Percentiles rank a stretch among this genome's conserved stretches.
Evolutionary conservation across 92 coral and sea anemone genomes (phyloP).

Genomic region (Palythoa caribaeorum): DNA sequence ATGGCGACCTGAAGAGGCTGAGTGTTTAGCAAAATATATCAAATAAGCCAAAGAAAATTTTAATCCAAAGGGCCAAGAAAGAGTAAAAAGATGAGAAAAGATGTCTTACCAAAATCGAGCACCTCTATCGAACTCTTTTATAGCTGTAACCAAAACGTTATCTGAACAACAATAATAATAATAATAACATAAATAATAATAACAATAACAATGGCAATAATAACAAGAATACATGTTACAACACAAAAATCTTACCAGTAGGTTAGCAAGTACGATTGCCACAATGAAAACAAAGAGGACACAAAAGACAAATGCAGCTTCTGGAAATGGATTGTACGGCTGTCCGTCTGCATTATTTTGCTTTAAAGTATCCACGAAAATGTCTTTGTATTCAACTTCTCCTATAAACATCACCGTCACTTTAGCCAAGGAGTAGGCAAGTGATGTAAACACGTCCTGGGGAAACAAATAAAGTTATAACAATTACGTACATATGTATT

Average conservation of each 20-base stretch:
- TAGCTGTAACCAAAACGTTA: no score
- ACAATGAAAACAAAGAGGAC: constrained; percentile 68
- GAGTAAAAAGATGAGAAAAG: no score
- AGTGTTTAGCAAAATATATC: no score
- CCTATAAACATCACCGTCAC: constrained; percentile 88
- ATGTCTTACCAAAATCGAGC: no score
- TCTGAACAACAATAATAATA: no score
- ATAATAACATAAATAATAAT: no score
- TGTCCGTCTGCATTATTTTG: background rate
- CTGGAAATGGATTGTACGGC: constrained; percentile 76
- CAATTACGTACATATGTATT: no score
- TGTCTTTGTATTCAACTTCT: constrained; percentile 70
- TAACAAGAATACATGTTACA: background rate
- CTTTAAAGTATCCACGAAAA: constrained; percentile 63
- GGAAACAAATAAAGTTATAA: background rate
- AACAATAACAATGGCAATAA: no score
- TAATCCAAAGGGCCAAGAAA: no score
- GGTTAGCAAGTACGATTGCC: constrained; percentile 83
- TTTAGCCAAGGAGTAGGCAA: constrained; percentile 64
- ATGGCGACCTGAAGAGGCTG: no score
- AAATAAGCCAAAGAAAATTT: no score
- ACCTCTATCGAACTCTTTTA: no score
- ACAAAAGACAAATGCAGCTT: constrained; percentile 62
- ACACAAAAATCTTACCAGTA: constrained; percentile 69
- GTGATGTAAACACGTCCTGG: constrained; percentile 59